Conservation (phyloP, 2,888 invertebrate species). For the Leistus spinibarbis region DNA sequence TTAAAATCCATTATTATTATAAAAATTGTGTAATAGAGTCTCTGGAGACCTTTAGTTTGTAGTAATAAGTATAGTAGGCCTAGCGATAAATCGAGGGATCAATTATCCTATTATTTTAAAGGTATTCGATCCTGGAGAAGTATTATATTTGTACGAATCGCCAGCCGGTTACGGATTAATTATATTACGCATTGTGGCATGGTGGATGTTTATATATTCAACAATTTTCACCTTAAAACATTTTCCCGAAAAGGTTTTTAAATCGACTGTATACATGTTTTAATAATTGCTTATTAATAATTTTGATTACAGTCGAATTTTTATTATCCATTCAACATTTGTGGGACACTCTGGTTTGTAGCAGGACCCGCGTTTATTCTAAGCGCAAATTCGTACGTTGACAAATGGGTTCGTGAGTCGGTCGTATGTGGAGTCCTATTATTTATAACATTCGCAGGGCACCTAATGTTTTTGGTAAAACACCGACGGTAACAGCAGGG, state of each 20-base stretch:
- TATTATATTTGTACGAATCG: slow-evolving; percentile 88
- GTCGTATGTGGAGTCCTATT: slow-evolving; percentile 70
- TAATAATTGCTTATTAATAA: not conserved
- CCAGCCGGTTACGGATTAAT: slow-evolving; percentile 87
- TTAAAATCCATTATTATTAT: too few relatives aligned
- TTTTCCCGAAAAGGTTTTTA: slow-evolving; percentile 77
- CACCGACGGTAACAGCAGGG: not conserved
- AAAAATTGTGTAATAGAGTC: too few relatives aligned
- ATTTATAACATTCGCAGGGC: slow-evolving; percentile 67
- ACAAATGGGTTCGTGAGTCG: slow-evolving; percentile 79
- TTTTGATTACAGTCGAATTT: slow-evolving; percentile 66
- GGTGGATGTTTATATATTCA: slow-evolving; percentile 78
- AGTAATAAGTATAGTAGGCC: too few relatives aligned
- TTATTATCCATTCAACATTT: slow-evolving; percentile 81
- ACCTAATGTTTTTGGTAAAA: slow-evolving; percentile 69
- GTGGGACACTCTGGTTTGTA: slow-evolving; percentile 87
- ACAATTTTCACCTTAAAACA: slow-evolving; percentile 77
- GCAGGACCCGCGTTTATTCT: slow-evolving; percentile 81
- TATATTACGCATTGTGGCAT: slow-evolving; percentile 74
- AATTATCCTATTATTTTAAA: slow-evolving; percentile 48
- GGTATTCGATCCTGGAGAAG: slow-evolving; percentile 90
- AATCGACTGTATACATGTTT: not conserved
- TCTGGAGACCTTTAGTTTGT: slow-evolving; percentile 17
- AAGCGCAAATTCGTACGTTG: slow-evolving; percentile 78
- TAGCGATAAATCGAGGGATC: too few relatives aligned